phyloP scores from a whole-genome alignment of 2,797 vertebrate species.

The Mareca penelope region DNA sequence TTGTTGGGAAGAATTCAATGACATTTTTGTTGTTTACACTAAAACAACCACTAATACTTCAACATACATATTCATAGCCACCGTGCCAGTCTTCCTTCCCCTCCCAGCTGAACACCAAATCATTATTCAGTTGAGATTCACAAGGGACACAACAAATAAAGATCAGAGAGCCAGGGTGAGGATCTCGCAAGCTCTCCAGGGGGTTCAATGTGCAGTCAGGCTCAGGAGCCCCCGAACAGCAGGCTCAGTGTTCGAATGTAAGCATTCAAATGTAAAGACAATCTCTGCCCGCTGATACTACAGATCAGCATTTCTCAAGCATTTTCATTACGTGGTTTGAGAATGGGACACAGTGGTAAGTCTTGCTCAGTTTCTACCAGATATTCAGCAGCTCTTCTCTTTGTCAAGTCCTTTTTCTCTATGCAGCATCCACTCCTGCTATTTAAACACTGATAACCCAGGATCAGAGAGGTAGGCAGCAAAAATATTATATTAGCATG shows the following conservation, averaged over 20 bases:
- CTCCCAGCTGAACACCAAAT: neutral
- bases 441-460: neutral
- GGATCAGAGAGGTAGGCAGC: neutral
- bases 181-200: neutral
- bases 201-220: neutral
- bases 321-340: neutral
- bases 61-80: neutral
- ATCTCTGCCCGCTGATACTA: neutral
- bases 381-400: neutral
- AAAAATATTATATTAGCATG: neutral
- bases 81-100: neutral
- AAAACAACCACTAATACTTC: neutral
- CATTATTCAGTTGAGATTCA: neutral
- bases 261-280: neutral
- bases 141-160: accelerated
- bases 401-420: neutral
- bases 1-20: neutral
- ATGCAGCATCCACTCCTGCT: neutral
- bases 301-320: neutral
- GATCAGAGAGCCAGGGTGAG: neutral
- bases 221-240: neutral
- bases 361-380: neutral
- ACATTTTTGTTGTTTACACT: neutral
- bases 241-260: accelerated
- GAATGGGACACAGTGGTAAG: neutral